A percentile compares a stretch with the other conserved stretches of the same genome.
Evolutionary conservation across 2,113 vertebrate genomes (phyloP).

Genomic region (Taurulus bubalis): DNA sequence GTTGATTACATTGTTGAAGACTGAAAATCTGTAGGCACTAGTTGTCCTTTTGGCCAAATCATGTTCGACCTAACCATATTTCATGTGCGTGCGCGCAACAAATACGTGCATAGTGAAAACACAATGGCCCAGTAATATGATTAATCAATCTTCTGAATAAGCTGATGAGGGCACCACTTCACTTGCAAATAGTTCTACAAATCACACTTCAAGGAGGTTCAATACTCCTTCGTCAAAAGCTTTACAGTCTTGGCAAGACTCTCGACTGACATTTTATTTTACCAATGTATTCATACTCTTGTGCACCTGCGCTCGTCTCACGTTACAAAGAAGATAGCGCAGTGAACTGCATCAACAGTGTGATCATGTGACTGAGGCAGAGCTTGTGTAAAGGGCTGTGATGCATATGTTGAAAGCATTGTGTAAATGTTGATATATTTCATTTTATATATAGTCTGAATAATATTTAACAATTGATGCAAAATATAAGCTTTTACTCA

Average conservation of each 20-base stretch:
- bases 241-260: neutral
- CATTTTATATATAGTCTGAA: neutral
- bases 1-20: neutral
- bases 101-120: neutral
- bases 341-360: neutral
- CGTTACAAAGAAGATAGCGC: neutral
- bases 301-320: neutral
- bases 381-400: neutral
- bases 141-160: neutral
- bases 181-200: neutral
- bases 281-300: neutral
- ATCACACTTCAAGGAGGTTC: neutral
- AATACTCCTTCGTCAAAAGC: neutral
- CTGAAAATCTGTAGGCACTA: constrained; percentile 4
- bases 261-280: neutral
- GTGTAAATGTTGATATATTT: neutral
- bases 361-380: neutral
- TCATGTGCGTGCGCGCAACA: constrained; percentile 10
- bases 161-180: neutral
- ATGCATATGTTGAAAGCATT: neutral
- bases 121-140: neutral
- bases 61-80: neutral
- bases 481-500: neutral
- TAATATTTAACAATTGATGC: neutral
- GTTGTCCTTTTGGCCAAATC: constrained; percentile 23